A percentile compares a stretch with the other conserved stretches of the same genome.
phyloP scores from a whole-genome alignment of 37 sponge, comb jelly and placozoan species.

The Halisarca cf. caerulea region DNA sequence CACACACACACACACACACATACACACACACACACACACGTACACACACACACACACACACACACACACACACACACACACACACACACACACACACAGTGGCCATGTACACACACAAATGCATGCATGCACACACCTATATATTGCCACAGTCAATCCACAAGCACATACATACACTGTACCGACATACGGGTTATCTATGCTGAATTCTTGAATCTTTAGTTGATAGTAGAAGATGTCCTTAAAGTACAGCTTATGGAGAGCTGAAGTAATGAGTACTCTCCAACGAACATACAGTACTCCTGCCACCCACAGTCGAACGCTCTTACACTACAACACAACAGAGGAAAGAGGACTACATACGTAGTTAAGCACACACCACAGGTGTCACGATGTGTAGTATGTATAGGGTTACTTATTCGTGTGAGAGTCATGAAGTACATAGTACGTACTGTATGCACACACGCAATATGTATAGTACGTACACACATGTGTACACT shows the following conservation, averaged over 20 bases:
- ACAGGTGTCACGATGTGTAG: too few relatives aligned
- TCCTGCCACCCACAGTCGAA: constrained; percentile 41
- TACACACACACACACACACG: too few relatives aligned
- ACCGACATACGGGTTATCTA: constrained; percentile 86
- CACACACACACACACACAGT: too few relatives aligned
- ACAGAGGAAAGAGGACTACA: not conserved
- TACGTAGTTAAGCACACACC: too few relatives aligned
- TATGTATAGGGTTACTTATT: not conserved
- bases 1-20: too few relatives aligned
- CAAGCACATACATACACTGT: too few relatives aligned
- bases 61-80: too few relatives aligned
- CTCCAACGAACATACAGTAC: constrained; percentile 76
- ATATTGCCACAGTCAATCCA: too few relatives aligned
- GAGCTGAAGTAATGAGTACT: constrained; percentile 36
- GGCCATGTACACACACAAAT: too few relatives aligned
- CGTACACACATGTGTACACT: not conserved
- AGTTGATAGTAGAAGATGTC: constrained; percentile 62
- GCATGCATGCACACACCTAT: too few relatives aligned
- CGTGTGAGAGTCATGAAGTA: not conserved
- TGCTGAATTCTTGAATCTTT: constrained; percentile 37
- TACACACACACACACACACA: too few relatives aligned
- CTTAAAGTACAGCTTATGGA: constrained; percentile 67
- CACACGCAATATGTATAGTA: not conserved
- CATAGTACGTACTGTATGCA: not conserved
- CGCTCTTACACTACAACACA: constrained; percentile 72